Percentiles rank a stretch among this genome's conserved stretches.
phyloP scores from a whole-genome alignment of 1,140 invertebrate species.

The Cotesia glomerata region DNA sequence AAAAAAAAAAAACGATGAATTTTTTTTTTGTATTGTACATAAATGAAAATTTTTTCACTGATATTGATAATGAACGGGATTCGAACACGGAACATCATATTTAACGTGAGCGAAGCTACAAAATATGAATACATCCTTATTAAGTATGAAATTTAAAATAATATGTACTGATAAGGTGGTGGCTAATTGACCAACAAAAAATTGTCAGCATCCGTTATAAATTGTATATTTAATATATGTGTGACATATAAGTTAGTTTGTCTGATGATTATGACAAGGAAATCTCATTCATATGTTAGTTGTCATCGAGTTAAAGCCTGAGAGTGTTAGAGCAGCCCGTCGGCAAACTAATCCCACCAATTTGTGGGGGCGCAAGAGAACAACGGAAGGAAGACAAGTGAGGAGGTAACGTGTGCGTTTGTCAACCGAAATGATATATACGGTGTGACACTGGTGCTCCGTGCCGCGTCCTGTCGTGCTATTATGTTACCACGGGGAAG shows the following conservation, averaged over 20 bases:
- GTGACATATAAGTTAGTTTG: no score
- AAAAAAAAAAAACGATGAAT: no score
- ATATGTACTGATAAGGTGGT: not conserved
- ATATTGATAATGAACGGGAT: no score
- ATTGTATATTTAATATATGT: not conserved
- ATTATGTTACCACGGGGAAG: slow-evolving; percentile 27
- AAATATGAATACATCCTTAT: not conserved
- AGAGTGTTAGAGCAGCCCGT: not conserved
- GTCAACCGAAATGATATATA: slow-evolving; percentile 31
- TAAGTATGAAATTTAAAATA: not conserved
- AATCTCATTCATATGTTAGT: not conserved
- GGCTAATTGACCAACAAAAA: not conserved
- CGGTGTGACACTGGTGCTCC: not conserved
- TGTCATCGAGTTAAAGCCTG: not conserved
- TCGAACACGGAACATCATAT: no score
- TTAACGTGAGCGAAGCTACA: no score
- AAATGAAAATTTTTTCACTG: no score
- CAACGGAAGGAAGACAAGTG: slow-evolving; percentile 26
- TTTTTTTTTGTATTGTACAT: no score
- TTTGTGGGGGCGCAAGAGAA: slow-evolving; percentile 36
- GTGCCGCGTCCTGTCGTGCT: slow-evolving; percentile 19
- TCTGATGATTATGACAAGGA: no score
- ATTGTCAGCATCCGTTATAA: slow-evolving; percentile 7
- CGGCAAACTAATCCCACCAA: slow-evolving; percentile 44
- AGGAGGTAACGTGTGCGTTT: slow-evolving; percentile 19